Evolutionary conservation across 64 coral and sea anemone genomes (phyloP).

Genomic region (Stylophora pistillata): DNA sequence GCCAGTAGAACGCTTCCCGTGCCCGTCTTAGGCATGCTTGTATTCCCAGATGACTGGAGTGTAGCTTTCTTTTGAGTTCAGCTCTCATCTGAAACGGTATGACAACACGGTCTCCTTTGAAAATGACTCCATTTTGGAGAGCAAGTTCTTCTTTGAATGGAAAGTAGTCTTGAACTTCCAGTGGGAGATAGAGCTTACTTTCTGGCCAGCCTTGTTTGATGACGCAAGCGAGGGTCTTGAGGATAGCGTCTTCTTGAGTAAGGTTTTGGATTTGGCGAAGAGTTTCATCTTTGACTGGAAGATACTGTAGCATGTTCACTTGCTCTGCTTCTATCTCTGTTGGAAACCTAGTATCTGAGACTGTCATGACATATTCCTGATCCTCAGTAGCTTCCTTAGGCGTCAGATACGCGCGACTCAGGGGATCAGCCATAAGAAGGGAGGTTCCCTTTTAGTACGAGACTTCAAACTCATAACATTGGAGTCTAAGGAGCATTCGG

Average conservation of each 20-base stretch:
- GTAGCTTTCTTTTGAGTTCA: too few species aligned
- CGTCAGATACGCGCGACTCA: neutral
- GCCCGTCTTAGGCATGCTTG: slow-evolving; percentile 56
- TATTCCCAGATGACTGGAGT: slow-evolving; percentile 51
- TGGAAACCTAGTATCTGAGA: neutral
- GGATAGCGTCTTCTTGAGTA: slow-evolving; percentile 17
- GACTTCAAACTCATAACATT: too few species aligned
- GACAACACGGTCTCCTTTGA: slow-evolving; percentile 59
- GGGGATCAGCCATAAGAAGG: neutral
- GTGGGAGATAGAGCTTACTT: neutral
- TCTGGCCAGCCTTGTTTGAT: slow-evolving; percentile 18
- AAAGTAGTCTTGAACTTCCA: slow-evolving; percentile 3
- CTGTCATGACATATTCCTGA: neutral
- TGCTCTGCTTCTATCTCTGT: slow-evolving; percentile 24
- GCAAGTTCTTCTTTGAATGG: slow-evolving; percentile 35
- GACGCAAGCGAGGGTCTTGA: neutral
- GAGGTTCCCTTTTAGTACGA: neutral
- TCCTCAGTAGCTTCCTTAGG: slow-evolving; percentile 12
- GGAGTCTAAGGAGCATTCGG: too few species aligned
- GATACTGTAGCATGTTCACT: slow-evolving; percentile 18
- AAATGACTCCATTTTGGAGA: slow-evolving; percentile 37
- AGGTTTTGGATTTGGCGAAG: slow-evolving; percentile 2
- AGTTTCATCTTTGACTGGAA: slow-evolving; percentile 6
- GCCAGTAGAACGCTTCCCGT: slow-evolving; percentile 44
- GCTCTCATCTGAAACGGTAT: slow-evolving; percentile 38